A percentile compares a stretch with the other conserved stretches of the same genome.
Conservation (phyloP, 2,113 vertebrate species). For the Ceyx margarethae region DNA sequence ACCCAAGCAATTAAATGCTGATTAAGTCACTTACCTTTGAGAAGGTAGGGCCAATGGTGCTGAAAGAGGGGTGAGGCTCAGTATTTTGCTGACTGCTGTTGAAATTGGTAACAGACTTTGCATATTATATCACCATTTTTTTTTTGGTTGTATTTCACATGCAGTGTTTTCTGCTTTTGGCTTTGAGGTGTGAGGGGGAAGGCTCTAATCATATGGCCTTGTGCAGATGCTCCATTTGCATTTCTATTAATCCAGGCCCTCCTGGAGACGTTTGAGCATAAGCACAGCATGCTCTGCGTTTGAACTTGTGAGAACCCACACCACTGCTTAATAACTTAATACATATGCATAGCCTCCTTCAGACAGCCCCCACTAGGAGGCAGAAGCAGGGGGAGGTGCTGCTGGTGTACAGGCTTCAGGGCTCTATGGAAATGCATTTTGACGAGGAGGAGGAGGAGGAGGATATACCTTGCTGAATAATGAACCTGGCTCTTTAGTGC, state of each 20-base stretch:
- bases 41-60: constrained; percentile 48
- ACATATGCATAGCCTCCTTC: constrained; percentile 82
- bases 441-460: constrained; percentile 62
- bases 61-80: constrained; percentile 47
- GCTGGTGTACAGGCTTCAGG: constrained; percentile 57
- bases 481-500: background rate
- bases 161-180: constrained; percentile 81
- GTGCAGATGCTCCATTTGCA: constrained; percentile 85
- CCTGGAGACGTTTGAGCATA: constrained; percentile 80
- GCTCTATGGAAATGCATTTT: constrained; percentile 65
- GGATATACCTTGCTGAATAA: constrained; percentile 48
- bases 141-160: constrained; percentile 78
- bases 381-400: constrained; percentile 77
- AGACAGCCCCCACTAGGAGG: constrained; percentile 83
- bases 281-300: constrained; percentile 82
- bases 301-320: constrained; percentile 85
- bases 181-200: constrained; percentile 81
- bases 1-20: background rate
- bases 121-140: constrained; percentile 78
- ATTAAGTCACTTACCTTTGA: constrained; percentile 67
- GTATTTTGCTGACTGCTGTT: constrained; percentile 79
- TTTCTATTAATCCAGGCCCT: constrained; percentile 85
- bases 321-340: constrained; percentile 84
- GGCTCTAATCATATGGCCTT: constrained; percentile 82
- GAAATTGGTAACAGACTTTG: constrained; percentile 79